phyloP scores from a whole-genome alignment of 2,888 invertebrate species.

The Dasysyrphus albostriatus region DNA sequence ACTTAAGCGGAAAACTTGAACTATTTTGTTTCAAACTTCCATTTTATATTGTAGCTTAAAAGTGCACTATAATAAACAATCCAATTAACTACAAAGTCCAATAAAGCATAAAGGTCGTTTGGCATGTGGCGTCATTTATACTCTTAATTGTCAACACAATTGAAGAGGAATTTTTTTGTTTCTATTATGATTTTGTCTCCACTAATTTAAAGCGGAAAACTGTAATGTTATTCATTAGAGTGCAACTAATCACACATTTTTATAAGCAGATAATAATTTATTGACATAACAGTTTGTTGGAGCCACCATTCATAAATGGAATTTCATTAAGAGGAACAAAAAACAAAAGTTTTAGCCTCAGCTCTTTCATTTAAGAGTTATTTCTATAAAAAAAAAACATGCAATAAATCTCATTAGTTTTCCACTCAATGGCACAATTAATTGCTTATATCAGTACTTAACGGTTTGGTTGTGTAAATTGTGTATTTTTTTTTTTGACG shows the following conservation, averaged over 20 bases:
- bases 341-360: constrained; percentile 19
- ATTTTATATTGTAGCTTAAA: neutral
- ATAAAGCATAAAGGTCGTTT: constrained; percentile 37
- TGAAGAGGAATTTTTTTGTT: constrained; percentile 32
- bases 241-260: constrained; percentile 5
- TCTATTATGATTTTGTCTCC: neutral
- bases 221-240: neutral
- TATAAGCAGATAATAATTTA: neutral
- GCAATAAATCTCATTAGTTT: constrained; percentile 8
- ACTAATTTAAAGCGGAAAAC: neutral
- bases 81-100: constrained; percentile 11
- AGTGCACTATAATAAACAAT: neutral
- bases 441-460: constrained; percentile 3
- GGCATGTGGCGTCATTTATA: neutral
- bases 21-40: constrained; percentile 11
- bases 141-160: constrained; percentile 18
- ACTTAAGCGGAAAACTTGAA: constrained; percentile 37
- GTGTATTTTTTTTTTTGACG: neutral
- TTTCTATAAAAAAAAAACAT: neutral
- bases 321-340: neutral
- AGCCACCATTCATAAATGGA: neutral
- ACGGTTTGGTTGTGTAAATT: neutral
- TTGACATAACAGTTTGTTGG: constrained; percentile 4
- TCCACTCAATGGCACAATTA: neutral
- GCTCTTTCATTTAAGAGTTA: constrained; percentile 20